These are phyloP conservation scores for Synergus laeviventris DNA, from an alignment of 2,888 invertebrate genomes.

Conservation along the genomic window DNA sequence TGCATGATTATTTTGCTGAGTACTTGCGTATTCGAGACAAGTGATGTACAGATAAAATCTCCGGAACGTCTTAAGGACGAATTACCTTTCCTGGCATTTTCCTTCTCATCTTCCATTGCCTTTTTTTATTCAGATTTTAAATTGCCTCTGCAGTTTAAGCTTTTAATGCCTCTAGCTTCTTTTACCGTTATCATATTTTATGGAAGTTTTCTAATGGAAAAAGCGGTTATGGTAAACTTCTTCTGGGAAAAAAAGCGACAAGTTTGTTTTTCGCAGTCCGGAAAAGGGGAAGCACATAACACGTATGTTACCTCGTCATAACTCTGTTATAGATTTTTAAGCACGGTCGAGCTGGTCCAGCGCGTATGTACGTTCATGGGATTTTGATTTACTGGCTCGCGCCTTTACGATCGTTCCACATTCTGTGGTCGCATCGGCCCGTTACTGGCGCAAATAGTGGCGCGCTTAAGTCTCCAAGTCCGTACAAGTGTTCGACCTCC, in stretches of 20 bases:
- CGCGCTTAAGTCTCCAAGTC: constrained; percentile 17
- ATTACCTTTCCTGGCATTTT: constrained; percentile 2
- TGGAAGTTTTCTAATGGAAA: neutral
- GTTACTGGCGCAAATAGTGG: constrained; percentile 45
- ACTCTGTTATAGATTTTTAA: constrained; percentile 63
- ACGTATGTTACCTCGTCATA: constrained; percentile 53
- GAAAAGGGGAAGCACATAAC: constrained; percentile 50
- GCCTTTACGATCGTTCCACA: constrained; percentile 63
- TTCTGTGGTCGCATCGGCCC: constrained; percentile 50
- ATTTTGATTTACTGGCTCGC: constrained; percentile 64
- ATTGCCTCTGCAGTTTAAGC: neutral
- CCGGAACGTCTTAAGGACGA: constrained; percentile 39
- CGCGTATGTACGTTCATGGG: constrained; percentile 54
- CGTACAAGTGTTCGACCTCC: constrained; percentile 18
- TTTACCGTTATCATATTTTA: neutral
- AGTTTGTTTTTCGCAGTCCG: constrained; percentile 40
- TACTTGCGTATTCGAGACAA: neutral
- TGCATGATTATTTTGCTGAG: constrained; percentile 69
- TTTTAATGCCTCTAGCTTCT: neutral
- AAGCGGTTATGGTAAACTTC: too few species aligned
- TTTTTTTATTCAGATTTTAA: neutral
- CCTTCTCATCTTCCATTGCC: neutral
- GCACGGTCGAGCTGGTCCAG: constrained; percentile 51
- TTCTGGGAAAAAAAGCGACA: neutral
- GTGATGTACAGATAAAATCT: constrained; percentile 29